Conservation (phyloP, 2,797 vertebrate genomes). For the Botia kubotai region DNA sequence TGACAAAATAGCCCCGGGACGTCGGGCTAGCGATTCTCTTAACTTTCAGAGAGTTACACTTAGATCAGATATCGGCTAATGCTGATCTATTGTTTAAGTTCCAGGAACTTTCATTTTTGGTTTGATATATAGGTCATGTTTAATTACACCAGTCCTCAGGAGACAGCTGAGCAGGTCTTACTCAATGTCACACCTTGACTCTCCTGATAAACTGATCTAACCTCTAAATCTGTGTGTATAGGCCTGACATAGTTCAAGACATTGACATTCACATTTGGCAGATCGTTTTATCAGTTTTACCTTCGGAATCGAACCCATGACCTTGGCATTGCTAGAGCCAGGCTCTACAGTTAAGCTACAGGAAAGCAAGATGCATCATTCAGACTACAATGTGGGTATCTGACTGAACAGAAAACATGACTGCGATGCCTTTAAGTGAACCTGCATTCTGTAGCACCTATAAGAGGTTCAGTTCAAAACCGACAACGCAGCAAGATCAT, state of each 20-base stretch:
- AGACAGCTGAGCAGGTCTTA: neutral
- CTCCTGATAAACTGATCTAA: neutral
- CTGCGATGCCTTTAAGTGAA: neutral
- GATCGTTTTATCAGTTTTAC: neutral
- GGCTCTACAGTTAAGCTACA: neutral
- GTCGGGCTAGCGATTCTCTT: no score
- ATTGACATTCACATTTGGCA: neutral
- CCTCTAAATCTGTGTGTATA: neutral
- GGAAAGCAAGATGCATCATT: neutral
- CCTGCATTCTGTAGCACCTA: neutral
- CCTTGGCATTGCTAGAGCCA: neutral
- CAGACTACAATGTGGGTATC: neutral
- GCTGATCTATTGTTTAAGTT: neutral
- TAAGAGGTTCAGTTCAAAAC: conserved; percentile 12
- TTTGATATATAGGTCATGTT: no score
- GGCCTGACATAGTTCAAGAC: neutral
- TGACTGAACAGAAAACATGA: neutral
- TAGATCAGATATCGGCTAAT: conserved; percentile 23
- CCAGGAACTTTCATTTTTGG: conserved; percentile 4
- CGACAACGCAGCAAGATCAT: conserved; percentile 10
- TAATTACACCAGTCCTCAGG: no score
- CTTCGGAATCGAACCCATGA: neutral
- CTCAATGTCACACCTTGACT: conserved; percentile 1
- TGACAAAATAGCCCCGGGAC: no score
- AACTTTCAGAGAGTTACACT: conserved; percentile 8